phyloP scores from a whole-genome alignment of 2,113 vertebrate species.

The Cephalopterus ornatus region DNA sequence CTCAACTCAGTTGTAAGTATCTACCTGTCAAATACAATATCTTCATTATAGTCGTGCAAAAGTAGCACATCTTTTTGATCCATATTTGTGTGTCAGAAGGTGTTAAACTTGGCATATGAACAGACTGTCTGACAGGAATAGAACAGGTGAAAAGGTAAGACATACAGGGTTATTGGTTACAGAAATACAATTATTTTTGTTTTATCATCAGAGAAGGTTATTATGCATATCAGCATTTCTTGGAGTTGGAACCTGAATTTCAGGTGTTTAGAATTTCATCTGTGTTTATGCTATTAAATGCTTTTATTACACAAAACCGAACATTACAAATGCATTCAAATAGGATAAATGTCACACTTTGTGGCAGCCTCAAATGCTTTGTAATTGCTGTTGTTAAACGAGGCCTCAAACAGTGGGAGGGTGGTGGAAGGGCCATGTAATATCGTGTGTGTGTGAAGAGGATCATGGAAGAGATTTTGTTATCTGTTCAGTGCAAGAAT shows the following conservation, averaged over 20 bases:
- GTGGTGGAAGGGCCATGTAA: no score
- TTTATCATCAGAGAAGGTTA: neutral
- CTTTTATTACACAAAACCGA: neutral
- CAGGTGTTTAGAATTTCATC: fast-evolving
- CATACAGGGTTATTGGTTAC: neutral
- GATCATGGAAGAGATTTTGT: neutral
- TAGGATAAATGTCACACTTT: neutral
- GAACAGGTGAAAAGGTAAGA: neutral
- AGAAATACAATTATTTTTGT: neutral
- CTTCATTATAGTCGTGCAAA: neutral
- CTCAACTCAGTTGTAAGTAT: neutral
- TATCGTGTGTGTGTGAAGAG: neutral
- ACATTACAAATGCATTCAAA: neutral
- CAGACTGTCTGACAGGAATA: neutral
- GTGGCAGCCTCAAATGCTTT: neutral
- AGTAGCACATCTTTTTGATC: neutral
- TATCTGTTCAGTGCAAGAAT: neutral
- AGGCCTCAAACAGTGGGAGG: neutral
- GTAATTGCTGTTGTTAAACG: neutral
- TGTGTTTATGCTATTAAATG: neutral
- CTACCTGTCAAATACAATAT: neutral
- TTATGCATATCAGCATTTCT: neutral
- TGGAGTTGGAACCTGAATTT: neutral
- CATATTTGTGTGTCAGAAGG: fast-evolving
- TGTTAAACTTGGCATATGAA: neutral